Percentiles rank a stretch among this genome's conserved stretches.
Conservation (phyloP, 2,113 vertebrate species). For the Triplophysa tibetana region DNA sequence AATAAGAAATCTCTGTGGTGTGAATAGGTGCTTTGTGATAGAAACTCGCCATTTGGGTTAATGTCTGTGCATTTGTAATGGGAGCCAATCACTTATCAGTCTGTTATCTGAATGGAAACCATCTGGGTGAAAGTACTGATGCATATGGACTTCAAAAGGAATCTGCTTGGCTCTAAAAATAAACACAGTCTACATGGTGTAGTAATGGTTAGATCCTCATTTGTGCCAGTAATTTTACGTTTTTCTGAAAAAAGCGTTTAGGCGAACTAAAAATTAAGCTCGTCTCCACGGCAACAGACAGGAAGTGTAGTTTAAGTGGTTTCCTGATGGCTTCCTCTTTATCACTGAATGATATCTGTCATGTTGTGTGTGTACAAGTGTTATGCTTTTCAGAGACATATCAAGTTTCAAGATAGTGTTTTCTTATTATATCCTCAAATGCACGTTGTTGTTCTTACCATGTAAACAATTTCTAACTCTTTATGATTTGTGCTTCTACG, state of each 20-base stretch:
- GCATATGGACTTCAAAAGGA: conserved; percentile 38
- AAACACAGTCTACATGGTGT: conserved; percentile 63
- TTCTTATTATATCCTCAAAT: neutral
- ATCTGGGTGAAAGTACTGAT: conserved; percentile 56
- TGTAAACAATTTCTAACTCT: neutral
- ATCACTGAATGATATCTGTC: conserved; percentile 77
- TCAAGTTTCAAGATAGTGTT: neutral
- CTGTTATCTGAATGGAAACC: conserved; percentile 62
- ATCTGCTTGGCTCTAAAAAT: conserved; percentile 29
- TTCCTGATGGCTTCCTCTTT: conserved; percentile 79
- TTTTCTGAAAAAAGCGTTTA: conserved; percentile 49
- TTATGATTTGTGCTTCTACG: neutral
- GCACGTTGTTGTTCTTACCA: too few relatives aligned
- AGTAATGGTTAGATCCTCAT: neutral
- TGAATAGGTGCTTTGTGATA: conserved; percentile 6
- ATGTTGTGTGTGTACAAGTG: conserved; percentile 43
- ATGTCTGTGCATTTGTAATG: conserved; percentile 15
- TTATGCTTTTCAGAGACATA: conserved; percentile 46
- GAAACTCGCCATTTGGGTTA: neutral
- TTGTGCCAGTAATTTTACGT: neutral
- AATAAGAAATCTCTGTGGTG: neutral
- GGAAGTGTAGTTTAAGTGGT: conserved; percentile 78
- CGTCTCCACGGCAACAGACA: conserved; percentile 74
- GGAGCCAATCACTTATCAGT: conserved; percentile 55
- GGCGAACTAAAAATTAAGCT: conserved; percentile 66